phyloP scores from a whole-genome alignment of 2,888 invertebrate genomes.

The Parascotia fuliginaria region DNA sequence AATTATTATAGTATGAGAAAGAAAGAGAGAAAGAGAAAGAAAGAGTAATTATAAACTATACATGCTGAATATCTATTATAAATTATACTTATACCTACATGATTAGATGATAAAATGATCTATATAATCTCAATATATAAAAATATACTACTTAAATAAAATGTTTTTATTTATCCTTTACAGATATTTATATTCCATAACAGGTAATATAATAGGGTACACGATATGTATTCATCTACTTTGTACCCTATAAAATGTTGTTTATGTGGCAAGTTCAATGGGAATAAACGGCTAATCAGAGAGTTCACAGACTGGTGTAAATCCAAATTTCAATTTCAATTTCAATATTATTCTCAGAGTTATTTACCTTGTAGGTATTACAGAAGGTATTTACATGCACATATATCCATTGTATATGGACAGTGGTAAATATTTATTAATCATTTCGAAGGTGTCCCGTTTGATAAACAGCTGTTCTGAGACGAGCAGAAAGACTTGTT shows the following conservation, averaged over 20 bases:
- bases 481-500: neutral
- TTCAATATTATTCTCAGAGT: constrained; percentile 20
- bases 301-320: constrained; percentile 27
- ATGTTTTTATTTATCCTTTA: too few species aligned
- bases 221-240: neutral
- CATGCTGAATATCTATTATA: too few species aligned
- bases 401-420: constrained; percentile 22
- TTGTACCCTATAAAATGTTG: neutral
- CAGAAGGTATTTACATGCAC: constrained; percentile 20
- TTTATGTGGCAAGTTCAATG: constrained; percentile 7
- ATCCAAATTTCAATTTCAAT: constrained; percentile 34
- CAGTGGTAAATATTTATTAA: too few species aligned
- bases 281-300: constrained; percentile 25
- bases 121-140: too few species aligned
- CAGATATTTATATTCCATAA: too few species aligned
- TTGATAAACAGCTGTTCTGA: neutral
- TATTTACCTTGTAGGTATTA: constrained; percentile 27
- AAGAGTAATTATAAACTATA: too few species aligned
- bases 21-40: too few species aligned
- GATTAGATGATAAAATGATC: too few species aligned
- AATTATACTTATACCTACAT: too few species aligned
- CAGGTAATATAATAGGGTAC: too few species aligned
- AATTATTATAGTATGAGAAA: too few species aligned
- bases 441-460: constrained; percentile 2
- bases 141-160: too few species aligned